phyloP scores from a whole-genome alignment of 2,888 invertebrate species.

The Diaperis boleti region DNA sequence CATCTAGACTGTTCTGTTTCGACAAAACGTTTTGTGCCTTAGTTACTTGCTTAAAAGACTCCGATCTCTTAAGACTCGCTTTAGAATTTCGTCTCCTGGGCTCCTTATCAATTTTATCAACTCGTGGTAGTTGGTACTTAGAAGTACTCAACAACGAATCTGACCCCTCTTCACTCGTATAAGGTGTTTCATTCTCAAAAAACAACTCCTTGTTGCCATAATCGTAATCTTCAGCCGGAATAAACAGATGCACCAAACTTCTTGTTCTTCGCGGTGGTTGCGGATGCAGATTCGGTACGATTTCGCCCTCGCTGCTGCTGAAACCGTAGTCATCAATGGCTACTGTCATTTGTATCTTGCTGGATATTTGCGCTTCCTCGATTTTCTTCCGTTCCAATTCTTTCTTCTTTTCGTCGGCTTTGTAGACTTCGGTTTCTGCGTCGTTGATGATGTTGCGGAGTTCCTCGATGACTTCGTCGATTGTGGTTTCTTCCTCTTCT shows the following conservation, averaged over 20 bases:
- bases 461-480: slow-evolving; percentile 90
- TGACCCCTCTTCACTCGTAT: slow-evolving; percentile 77
- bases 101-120: slow-evolving; percentile 29
- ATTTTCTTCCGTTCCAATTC: slow-evolving; percentile 55
- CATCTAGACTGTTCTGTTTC: slow-evolving; percentile 43
- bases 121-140: slow-evolving; percentile 55
- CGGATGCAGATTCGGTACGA: slow-evolving; percentile 83
- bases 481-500: slow-evolving; percentile 81
- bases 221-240: slow-evolving; percentile 71
- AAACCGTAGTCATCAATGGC: slow-evolving; percentile 69
- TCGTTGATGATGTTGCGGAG: slow-evolving; percentile 87
- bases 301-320: slow-evolving; percentile 73
- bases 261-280: slow-evolving; percentile 84
- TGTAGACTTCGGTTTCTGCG: slow-evolving; percentile 79
- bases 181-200: slow-evolving; percentile 71
- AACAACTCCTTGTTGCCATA: slow-evolving; percentile 68
- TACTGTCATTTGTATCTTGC: slow-evolving; percentile 59
- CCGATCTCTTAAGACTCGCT: slow-evolving; percentile 51
- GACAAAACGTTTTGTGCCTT: slow-evolving; percentile 17
- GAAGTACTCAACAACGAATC: slow-evolving; percentile 79
- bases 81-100: slow-evolving; percentile 19
- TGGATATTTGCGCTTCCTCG: slow-evolving; percentile 58
- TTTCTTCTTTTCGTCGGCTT: slow-evolving; percentile 62
- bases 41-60: slow-evolving; percentile 50
- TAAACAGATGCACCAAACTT: slow-evolving; percentile 77